Evolutionary conservation across 30 jellyfish, hydroid and myxozoan genomes (phyloP).

Genomic region (Nemopilema nomurai): DNA sequence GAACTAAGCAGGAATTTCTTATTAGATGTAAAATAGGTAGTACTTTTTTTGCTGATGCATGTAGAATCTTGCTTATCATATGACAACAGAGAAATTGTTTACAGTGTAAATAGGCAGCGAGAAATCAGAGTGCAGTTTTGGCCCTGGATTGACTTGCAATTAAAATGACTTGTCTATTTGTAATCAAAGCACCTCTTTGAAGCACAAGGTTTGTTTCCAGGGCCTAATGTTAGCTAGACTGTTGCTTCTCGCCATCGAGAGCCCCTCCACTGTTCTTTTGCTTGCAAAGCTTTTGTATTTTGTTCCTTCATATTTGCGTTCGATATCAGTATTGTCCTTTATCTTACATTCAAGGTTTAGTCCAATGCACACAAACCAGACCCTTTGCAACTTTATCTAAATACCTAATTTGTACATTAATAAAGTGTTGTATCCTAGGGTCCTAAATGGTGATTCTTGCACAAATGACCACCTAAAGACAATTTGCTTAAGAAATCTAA

Average conservation of each 20-base stretch:
- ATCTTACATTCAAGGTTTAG: not conserved
- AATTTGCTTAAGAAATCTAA: not conserved
- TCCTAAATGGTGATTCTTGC: not conserved
- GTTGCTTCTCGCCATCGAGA: not conserved
- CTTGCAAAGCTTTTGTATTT: not conserved
- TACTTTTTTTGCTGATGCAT: too few relatives aligned
- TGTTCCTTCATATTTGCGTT: not conserved
- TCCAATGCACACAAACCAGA: not conserved
- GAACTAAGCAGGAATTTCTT: too few relatives aligned
- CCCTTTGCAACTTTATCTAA: not conserved
- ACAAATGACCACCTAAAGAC: not conserved
- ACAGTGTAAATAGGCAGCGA: too few relatives aligned
- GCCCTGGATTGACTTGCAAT: too few relatives aligned
- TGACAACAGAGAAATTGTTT: too few relatives aligned
- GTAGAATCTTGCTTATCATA: too few relatives aligned
- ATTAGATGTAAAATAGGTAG: too few relatives aligned
- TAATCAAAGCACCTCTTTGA: not conserved
- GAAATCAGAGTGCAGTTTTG: too few relatives aligned
- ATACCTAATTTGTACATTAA: not conserved
- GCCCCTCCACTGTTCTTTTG: not conserved
- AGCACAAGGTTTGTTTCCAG: not conserved
- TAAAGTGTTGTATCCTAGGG: not conserved
- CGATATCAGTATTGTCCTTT: not conserved
- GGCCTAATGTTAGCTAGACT: not conserved
- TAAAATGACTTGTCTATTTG: not conserved